Conservation (phyloP, 2,113 vertebrate genomes). For the Barnardius zonarius region DNA sequence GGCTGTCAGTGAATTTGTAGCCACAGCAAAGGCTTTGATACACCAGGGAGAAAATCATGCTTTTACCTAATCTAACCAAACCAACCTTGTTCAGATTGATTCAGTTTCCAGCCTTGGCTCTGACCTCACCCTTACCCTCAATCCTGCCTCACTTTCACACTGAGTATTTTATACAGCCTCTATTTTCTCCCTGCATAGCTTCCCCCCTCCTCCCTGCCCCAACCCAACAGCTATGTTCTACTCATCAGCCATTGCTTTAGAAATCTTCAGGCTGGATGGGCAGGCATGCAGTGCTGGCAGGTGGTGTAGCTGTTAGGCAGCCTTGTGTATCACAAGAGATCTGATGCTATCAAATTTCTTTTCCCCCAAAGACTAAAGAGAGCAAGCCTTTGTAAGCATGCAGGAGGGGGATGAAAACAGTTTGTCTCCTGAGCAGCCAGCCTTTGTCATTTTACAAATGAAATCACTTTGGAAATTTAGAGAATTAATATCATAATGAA, state of each 20-base stretch:
- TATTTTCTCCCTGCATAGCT: constrained; percentile 54
- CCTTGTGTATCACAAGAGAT: constrained; percentile 87
- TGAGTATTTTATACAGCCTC: constrained; percentile 64
- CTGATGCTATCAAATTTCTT: constrained; percentile 87
- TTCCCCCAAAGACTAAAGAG: constrained; percentile 80
- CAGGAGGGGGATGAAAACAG: constrained; percentile 86
- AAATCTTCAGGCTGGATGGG: constrained; percentile 75
- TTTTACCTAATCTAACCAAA: constrained; percentile 65
- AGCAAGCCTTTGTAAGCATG: constrained; percentile 79
- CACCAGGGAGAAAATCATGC: constrained; percentile 49
- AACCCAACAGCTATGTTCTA: constrained; percentile 65
- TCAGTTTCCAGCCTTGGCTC: constrained; percentile 64
- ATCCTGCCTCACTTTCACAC: constrained; percentile 71
- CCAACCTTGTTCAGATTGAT: constrained; percentile 56
- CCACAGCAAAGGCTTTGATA: constrained; percentile 59
- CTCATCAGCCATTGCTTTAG: constrained; percentile 73
- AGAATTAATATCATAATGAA: constrained; percentile 99
- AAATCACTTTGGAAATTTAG: constrained; percentile 92
- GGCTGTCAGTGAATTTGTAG: constrained; percentile 54
- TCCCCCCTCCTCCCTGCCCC: neutral
- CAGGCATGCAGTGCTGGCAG: constrained; percentile 83
- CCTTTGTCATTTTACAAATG: constrained; percentile 93
- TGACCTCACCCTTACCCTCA: constrained; percentile 70
- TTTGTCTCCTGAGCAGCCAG: constrained; percentile 88
- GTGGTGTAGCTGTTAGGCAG: constrained; percentile 82